Base-by-base conservation (phyloP, 2,797 vertebrate species). In the Serranus cabrilla region DNA sequence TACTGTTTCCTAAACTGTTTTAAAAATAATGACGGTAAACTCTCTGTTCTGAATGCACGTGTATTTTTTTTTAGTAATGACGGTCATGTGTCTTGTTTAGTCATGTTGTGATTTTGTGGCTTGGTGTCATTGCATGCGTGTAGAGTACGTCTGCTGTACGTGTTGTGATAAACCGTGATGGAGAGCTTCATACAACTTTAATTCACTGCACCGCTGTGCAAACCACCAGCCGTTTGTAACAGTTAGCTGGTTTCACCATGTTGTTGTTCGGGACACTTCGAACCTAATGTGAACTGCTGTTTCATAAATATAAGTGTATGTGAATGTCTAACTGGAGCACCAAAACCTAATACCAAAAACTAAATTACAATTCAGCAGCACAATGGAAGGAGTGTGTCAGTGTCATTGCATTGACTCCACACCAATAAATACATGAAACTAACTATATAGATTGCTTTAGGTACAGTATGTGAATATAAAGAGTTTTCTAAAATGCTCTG, bases 141-240 rank as follows among this genome's bases (percentile, higher is more conserved):
- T 42, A 20, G 61, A 18, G 55, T 50, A 7, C 18, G 18, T 13
- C 42, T 25, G 21, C 55, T 54, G 51, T 42, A 59, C 45, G 60
- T 51, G n/a, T 50, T 27, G 31, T 63, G 62, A 50, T 50, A 5
- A 11, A 1, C 1, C 11, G 4, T 37, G 23, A 65, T 51, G 50
- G 59, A 60, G 39, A 34, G 59, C 25, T 70, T 70, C n/a, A 54
- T 58, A 11, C 61, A 82, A 82, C 72, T 85, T 76, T 65, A n/a
- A 64, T 51, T 13, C 45, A 55, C 47, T 17, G 20, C 27, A 27
- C 3, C 27, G 27, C 27, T 27, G 3, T 27, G 3, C 27, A 17
- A 46, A 65, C 34, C 34, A 7, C 34, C 34, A 34, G 34, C 34
- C 7, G 34, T 34, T 34, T 34, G 3, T 34, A 34, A 7, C 60